A percentile compares a stretch with the other conserved stretches of the same genome.
Conservation (phyloP, 2,797 vertebrate species). For the Malacoctenus gilli region DNA sequence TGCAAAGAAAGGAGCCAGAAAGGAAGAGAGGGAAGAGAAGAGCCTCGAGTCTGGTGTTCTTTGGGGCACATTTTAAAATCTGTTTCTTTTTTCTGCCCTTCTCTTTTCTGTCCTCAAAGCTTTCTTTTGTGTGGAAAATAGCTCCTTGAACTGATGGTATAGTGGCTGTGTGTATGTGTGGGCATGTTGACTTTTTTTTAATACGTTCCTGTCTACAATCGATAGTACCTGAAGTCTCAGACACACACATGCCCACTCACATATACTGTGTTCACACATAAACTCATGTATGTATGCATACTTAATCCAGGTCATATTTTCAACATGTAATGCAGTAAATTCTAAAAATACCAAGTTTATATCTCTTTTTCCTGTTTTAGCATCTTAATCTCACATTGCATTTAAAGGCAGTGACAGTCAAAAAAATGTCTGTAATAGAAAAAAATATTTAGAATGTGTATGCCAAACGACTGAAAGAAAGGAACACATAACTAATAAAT, state of each 20-base stretch:
- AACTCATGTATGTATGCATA: not conserved
- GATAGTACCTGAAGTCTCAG: constrained; percentile 57
- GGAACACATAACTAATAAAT: too few species aligned
- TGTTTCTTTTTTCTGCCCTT: constrained; percentile 73
- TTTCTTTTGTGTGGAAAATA: constrained; percentile 79
- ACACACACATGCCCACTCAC: constrained; percentile 20
- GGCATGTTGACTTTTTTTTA: constrained; percentile 55
- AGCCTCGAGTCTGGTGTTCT: constrained; percentile 75
- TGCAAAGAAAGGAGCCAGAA: constrained; percentile 72
- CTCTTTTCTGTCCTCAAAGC: constrained; percentile 74
- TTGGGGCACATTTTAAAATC: constrained; percentile 77
- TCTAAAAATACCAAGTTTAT: too few species aligned
- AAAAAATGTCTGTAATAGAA: too few species aligned
- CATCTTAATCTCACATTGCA: too few species aligned
- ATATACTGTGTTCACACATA: constrained; percentile 12
- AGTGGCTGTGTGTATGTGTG: constrained; percentile 47
- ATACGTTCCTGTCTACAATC: constrained; percentile 61
- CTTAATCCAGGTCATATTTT: not conserved
- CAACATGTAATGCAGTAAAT: not conserved
- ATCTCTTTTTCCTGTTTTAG: too few species aligned
- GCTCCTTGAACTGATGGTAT: constrained; percentile 75
- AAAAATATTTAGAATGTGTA: too few species aligned
- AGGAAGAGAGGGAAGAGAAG: constrained; percentile 70
- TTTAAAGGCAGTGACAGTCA: too few species aligned
- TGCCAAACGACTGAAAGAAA: too few species aligned